Evolutionary conservation across 1,140 invertebrate species (phyloP).

Genomic region (Rhyzopertha dominica): DNA sequence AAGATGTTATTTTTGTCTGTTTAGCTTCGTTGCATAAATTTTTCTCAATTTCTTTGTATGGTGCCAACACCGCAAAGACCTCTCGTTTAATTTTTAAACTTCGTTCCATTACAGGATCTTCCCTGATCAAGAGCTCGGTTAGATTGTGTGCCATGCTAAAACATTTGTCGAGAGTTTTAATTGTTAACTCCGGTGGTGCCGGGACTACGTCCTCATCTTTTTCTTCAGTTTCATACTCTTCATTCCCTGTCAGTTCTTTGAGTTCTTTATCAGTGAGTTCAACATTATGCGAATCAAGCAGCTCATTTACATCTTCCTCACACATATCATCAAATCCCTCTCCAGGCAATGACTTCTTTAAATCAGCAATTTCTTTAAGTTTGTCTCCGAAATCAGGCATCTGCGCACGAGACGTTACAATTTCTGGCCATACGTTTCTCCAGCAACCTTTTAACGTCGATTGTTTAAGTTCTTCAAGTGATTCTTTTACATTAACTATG

Average conservation of each 20-base stretch:
- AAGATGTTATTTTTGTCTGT: too few relatives aligned
- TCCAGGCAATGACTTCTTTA: too few relatives aligned
- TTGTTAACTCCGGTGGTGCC: conserved; percentile 2
- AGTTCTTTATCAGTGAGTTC: conserved; percentile 13
- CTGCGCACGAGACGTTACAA: too few relatives aligned
- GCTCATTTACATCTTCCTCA: conserved; percentile 9
- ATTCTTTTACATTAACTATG: conserved; percentile 13
- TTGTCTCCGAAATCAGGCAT: too few relatives aligned
- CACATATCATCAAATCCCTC: too few relatives aligned
- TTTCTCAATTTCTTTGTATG: too few relatives aligned
- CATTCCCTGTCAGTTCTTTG: conserved; percentile 9
- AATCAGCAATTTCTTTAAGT: too few relatives aligned
- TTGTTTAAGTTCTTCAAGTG: too few relatives aligned
- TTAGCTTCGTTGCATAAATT: too few relatives aligned
- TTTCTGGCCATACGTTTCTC: too few relatives aligned
- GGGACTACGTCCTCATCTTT: too few relatives aligned
- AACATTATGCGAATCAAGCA: conserved; percentile 13
- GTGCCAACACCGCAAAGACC: conserved; percentile 25
- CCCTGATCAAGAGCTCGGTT: conserved; percentile 7
- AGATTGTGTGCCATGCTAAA: conserved; percentile 12
- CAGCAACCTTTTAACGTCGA: too few relatives aligned
- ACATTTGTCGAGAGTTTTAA: conserved; percentile 7
- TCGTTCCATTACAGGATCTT: conserved; percentile 9
- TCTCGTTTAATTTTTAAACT: conserved; percentile 47
- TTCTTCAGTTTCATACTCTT: conserved; percentile 7